A percentile compares a stretch with the other conserved stretches of the same genome.
These are phyloP conservation scores for Oscarella lobularis DNA, from an alignment of 37 sponge, comb jelly and placozoan species.

Conservation along the genomic window DNA sequence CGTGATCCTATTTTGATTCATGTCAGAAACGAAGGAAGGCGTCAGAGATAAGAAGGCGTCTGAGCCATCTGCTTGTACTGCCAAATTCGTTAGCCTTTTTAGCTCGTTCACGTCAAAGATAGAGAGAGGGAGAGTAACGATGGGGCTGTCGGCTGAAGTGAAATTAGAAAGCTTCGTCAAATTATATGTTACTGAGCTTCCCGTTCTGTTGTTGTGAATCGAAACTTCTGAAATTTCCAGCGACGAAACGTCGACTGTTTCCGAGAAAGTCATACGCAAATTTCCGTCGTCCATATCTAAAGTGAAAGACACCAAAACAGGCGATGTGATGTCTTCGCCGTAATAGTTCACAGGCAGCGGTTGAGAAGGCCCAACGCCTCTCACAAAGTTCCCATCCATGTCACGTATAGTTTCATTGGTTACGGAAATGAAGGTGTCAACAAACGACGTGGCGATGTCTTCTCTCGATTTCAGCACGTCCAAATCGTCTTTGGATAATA, in stretches of 20 bases:
- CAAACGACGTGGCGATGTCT: constrained; percentile 21
- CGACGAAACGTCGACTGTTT: constrained; percentile 53
- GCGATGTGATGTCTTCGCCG: constrained; percentile 50
- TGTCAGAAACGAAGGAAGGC: constrained; percentile 37
- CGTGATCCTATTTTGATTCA: constrained; percentile 45
- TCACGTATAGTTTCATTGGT: constrained; percentile 3
- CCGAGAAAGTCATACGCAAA: constrained; percentile 57
- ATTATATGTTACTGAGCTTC: not conserved
- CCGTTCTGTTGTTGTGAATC: constrained; percentile 33
- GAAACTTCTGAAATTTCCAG: constrained; percentile 36
- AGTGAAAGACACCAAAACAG: constrained; percentile 18
- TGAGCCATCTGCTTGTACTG: constrained; percentile 17
- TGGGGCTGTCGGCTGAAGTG: constrained; percentile 18
- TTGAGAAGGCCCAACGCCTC: not conserved
- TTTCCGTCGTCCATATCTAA: constrained; percentile 54
- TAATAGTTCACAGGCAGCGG: constrained; percentile 24
- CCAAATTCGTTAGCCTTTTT: constrained; percentile 34
- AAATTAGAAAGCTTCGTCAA: not conserved
- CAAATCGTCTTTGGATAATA: constrained; percentile 46
- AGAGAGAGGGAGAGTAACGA: constrained; percentile 27
- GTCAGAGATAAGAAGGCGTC: constrained; percentile 42
- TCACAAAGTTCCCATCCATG: constrained; percentile 32
- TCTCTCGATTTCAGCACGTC: constrained; percentile 74
- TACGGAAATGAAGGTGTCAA: constrained; percentile 39
- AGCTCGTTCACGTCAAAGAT: constrained; percentile 35